phyloP scores from a whole-genome alignment of 2,888 invertebrate species.

The Lochmaea crataegi region DNA sequence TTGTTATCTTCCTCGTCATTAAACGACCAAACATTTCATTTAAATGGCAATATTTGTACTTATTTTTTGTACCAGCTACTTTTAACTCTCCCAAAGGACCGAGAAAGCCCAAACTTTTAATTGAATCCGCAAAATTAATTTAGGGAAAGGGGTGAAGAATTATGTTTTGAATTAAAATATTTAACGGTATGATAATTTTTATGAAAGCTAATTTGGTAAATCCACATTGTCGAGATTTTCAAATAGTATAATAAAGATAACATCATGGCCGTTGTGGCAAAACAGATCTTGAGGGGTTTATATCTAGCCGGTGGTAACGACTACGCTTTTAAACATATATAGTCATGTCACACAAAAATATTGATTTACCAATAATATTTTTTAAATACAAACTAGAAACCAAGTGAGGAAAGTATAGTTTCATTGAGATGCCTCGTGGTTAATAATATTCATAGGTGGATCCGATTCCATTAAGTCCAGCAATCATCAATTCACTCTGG shows the following conservation, averaged over 20 bases:
- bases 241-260: conserved; percentile 57
- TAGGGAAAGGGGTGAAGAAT: conserved; percentile 44
- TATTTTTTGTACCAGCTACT: background rate
- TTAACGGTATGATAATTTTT: conserved; percentile 46
- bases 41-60: background rate
- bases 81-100: background rate
- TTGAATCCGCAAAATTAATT: conserved; percentile 44
- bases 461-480: too few species aligned
- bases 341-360: too few species aligned
- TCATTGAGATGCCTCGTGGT: too few species aligned
- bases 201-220: conserved; percentile 48
- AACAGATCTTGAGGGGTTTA: conserved; percentile 48
- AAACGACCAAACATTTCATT: background rate
- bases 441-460: too few species aligned
- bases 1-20: background rate
- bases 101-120: conserved; percentile 25
- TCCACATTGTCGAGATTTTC: conserved; percentile 50
- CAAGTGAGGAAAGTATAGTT: too few species aligned
- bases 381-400: too few species aligned
- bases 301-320: conserved; percentile 30
- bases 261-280: conserved; percentile 55
- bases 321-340: background rate
- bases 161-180: conserved; percentile 46
- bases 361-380: too few species aligned
- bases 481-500: too few species aligned